A percentile compares a stretch with the other conserved stretches of the same genome.
These are phyloP conservation scores for Sylvia borin DNA, from an alignment of 2,797 vertebrate genomes.

Conservation along the genomic window DNA sequence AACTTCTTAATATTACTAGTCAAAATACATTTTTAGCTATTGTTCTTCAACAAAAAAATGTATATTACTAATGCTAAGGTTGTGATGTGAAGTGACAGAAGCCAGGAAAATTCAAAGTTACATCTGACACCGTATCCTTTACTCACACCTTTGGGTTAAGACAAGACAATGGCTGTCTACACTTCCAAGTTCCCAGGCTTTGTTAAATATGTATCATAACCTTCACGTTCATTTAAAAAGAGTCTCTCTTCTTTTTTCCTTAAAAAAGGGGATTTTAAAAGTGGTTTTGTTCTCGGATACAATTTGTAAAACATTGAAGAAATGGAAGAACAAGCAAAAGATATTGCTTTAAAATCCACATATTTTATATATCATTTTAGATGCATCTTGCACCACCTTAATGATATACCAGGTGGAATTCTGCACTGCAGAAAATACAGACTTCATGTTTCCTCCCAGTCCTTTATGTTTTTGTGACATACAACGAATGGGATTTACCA, in stretches of 20 bases:
- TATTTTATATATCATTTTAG: background rate
- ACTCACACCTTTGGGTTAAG: background rate
- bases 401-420: background rate
- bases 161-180: constrained; percentile 39
- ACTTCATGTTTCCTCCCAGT: background rate
- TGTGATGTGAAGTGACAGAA: constrained; percentile 60
- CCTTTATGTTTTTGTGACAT: background rate
- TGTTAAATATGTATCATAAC: constrained; percentile 35
- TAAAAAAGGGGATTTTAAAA: background rate
- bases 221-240: background rate
- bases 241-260: background rate
- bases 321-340: background rate
- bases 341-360: background rate
- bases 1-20: constrained; percentile 68
- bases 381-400: background rate
- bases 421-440: background rate
- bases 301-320: background rate
- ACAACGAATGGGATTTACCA: background rate
- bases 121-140: constrained; percentile 37
- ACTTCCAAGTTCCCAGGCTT: constrained; percentile 36
- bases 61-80: constrained; percentile 67
- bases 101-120: constrained; percentile 50
- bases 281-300: background rate
- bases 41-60: constrained; percentile 33
- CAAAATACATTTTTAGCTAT: constrained; percentile 76